phyloP scores from a whole-genome alignment of 2,888 invertebrate genomes.

The Lithodes maja region DNA sequence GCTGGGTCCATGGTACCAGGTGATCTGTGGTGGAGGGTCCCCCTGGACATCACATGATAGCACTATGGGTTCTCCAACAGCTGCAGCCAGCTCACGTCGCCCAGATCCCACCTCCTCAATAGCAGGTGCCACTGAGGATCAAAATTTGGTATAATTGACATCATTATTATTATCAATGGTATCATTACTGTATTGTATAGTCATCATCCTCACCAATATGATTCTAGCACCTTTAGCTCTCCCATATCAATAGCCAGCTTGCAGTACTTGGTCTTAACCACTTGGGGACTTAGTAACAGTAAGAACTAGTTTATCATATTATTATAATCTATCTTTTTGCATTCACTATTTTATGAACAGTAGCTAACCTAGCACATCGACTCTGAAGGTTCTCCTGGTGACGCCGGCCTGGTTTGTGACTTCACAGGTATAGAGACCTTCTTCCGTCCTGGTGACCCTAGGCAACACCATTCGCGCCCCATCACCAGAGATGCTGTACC shows the following conservation, averaged over 20 bases:
- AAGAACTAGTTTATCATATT: too few relatives aligned
- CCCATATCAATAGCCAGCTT: not conserved
- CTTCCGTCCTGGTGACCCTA: slow-evolving; percentile 36
- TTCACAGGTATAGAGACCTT: slow-evolving; percentile 55
- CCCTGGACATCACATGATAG: slow-evolving; percentile 62
- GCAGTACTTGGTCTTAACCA: too few relatives aligned
- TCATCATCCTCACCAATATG: not conserved
- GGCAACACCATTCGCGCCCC: slow-evolving; percentile 33
- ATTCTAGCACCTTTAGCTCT: not conserved
- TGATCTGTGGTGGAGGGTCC: slow-evolving; percentile 61
- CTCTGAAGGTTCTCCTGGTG: slow-evolving; percentile 47
- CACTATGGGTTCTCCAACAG: slow-evolving; percentile 62
- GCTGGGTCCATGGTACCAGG: slow-evolving; percentile 35
- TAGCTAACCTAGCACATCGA: slow-evolving; percentile 55
- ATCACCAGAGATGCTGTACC: slow-evolving; percentile 48
- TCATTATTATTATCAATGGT: not conserved
- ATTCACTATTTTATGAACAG: too few relatives aligned
- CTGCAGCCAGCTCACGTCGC: not conserved
- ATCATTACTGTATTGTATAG: not conserved
- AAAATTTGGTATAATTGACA: not conserved
- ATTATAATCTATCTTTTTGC: too few relatives aligned
- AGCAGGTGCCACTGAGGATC: slow-evolving; percentile 40
- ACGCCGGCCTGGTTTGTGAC: slow-evolving; percentile 56
- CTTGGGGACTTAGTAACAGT: too few relatives aligned
- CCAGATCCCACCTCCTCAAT: slow-evolving; percentile 30